These are phyloP conservation scores for Gorsachius goisagi DNA, from an alignment of 2,113 vertebrate genomes.

Conservation along the genomic window DNA sequence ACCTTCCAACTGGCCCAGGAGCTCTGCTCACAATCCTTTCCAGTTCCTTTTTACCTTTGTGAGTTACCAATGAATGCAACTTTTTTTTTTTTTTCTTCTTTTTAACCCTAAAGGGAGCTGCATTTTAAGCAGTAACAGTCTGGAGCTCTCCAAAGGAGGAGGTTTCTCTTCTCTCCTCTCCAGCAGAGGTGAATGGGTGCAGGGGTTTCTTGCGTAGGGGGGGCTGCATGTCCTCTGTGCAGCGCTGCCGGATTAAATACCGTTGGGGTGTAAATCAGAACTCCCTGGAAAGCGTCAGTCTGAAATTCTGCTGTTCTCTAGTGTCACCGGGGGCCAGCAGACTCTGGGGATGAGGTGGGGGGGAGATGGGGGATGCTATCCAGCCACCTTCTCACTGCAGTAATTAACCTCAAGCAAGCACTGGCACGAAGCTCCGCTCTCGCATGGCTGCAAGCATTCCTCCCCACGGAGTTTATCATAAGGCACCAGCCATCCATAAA, in stretches of 20 bases:
- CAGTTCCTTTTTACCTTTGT: not conserved
- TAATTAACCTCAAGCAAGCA: slow-evolving; percentile 30
- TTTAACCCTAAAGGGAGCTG: not conserved
- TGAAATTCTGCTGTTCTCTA: not conserved
- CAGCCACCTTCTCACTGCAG: not conserved
- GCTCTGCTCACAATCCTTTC: not conserved
- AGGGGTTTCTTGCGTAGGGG: rapidly evolving
- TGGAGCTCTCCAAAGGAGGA: not conserved
- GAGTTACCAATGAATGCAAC: not conserved
- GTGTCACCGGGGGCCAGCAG: not conserved
- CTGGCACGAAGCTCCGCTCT: slow-evolving; percentile 25
- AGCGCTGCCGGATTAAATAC: not conserved
- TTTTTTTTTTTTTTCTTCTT: not conserved
- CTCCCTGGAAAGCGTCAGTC: not conserved
- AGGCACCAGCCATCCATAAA: slow-evolving; percentile 41
- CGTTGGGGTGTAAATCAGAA: not conserved
- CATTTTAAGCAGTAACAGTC: not conserved
- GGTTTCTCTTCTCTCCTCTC: not conserved
- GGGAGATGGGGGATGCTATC: not conserved
- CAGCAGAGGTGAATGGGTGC: not conserved
- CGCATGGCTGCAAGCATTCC: slow-evolving; percentile 43
- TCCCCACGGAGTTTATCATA: slow-evolving; percentile 10
- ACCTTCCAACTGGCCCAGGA: rapidly evolving
- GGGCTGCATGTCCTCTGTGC: not conserved
- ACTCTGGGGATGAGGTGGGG: not conserved